These are phyloP conservation scores for Meandrusa payeni DNA, from an alignment of 2,888 invertebrate genomes.

Conservation along the genomic window DNA sequence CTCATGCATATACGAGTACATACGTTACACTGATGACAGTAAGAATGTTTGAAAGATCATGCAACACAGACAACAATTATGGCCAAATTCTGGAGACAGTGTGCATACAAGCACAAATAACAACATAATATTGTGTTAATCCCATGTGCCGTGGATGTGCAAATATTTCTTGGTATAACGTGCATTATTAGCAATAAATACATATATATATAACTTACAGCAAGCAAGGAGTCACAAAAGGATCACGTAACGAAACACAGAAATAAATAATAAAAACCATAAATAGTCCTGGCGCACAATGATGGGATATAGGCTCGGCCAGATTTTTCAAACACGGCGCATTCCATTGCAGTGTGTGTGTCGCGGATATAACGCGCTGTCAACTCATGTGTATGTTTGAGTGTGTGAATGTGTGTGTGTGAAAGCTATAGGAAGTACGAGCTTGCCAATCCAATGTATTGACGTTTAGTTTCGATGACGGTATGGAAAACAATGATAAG, in stretches of 20 bases:
- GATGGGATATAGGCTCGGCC: slow-evolving; percentile 63
- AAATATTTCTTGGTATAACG: slow-evolving; percentile 70
- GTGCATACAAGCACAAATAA: slow-evolving; percentile 76
- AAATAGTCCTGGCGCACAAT: slow-evolving; percentile 57
- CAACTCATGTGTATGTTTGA: slow-evolving; percentile 40
- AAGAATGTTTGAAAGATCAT: slow-evolving; percentile 64
- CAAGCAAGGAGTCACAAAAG: slow-evolving; percentile 70
- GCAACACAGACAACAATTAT: slow-evolving; percentile 78
- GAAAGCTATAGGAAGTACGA: slow-evolving; percentile 19
- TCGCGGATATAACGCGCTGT: slow-evolving; percentile 43
- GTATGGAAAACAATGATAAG: slow-evolving; percentile 14
- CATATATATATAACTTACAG: slow-evolving; percentile 57
- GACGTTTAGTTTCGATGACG: slow-evolving; percentile 6
- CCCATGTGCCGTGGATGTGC: slow-evolving; percentile 71
- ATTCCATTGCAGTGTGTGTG: slow-evolving; percentile 66
- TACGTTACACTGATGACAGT: slow-evolving; percentile 64
- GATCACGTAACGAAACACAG: slow-evolving; percentile 58
- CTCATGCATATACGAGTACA: slow-evolving; percentile 74
- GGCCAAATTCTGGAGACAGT: slow-evolving; percentile 63
- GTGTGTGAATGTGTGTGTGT: slow-evolving; percentile 39
- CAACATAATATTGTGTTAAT: slow-evolving; percentile 62
- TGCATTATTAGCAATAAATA: slow-evolving; percentile 47
- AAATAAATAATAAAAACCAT: slow-evolving; percentile 42
- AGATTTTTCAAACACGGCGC: slow-evolving; percentile 55
- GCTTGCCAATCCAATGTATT: slow-evolving; percentile 13